These are phyloP conservation scores for Eustalomyia histrio DNA, from an alignment of 2,888 invertebrate species.

Conservation along the genomic window DNA sequence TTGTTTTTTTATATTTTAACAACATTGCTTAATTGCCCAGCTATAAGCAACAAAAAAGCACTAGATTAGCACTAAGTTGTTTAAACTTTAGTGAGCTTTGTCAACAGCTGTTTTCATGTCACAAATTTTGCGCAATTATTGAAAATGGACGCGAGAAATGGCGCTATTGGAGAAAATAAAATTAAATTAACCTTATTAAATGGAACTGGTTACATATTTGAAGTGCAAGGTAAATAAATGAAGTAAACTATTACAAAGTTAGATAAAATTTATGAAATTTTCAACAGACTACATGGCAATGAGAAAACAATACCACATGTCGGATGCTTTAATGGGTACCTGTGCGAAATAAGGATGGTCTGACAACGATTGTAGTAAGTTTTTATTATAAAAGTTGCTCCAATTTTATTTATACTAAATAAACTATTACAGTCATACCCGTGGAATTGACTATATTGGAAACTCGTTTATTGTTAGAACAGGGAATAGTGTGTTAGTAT, in stretches of 20 bases:
- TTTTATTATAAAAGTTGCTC: neutral
- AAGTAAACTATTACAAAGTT: neutral
- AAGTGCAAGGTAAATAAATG: constrained; percentile 82
- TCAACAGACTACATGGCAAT: constrained; percentile 86
- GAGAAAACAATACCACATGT: constrained; percentile 85
- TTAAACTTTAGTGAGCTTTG: too few species aligned
- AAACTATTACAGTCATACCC: constrained; percentile 84
- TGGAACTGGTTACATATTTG: constrained; percentile 84
- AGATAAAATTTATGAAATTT: constrained; percentile 10
- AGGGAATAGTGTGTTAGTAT: constrained; percentile 84
- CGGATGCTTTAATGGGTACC: constrained; percentile 89
- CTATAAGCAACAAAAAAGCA: too few species aligned
- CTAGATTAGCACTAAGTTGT: too few species aligned
- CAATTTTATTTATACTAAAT: too few species aligned
- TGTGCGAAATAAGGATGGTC: constrained; percentile 87
- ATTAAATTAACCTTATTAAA: constrained; percentile 78
- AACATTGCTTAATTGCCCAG: too few species aligned
- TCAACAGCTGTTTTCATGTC: too few species aligned
- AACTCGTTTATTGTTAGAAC: constrained; percentile 86
- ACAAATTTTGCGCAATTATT: too few species aligned
- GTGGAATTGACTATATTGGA: constrained; percentile 88
- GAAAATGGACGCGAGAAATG: too few species aligned
- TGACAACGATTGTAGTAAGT: constrained; percentile 82
- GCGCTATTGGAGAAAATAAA: constrained; percentile 37
- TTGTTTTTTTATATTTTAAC: too few species aligned